Conservation (phyloP, 2,113 vertebrate genomes). For the Stegastes partitus region DNA sequence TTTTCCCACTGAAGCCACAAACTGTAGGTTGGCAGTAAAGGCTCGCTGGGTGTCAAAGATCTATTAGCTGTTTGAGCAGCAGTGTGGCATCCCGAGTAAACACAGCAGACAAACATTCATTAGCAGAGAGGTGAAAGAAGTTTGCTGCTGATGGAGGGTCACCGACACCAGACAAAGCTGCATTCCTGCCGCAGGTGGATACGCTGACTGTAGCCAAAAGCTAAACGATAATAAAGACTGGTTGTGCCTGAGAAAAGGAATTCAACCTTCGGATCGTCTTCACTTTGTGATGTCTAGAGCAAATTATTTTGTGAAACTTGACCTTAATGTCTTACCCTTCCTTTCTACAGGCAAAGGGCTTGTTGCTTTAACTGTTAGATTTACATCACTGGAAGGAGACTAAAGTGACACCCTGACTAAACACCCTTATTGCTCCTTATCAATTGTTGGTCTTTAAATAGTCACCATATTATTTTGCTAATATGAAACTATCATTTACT, state of each 20-base stretch:
- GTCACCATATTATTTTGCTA: background rate
- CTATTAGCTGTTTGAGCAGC: slow-evolving; percentile 54
- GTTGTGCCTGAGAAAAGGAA: slow-evolving; percentile 17
- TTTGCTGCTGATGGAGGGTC: slow-evolving; percentile 19
- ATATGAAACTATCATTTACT: background rate
- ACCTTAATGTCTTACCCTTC: slow-evolving; percentile 3
- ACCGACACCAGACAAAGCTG: slow-evolving; percentile 20
- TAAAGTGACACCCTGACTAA: background rate
- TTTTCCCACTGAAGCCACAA: background rate
- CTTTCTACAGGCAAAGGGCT: background rate
- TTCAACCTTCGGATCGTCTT: slow-evolving; percentile 22
- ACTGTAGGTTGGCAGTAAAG: background rate
- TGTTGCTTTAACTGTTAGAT: background rate
- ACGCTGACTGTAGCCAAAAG: background rate
- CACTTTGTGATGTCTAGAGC: slow-evolving; percentile 16
- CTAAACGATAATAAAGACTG: slow-evolving; percentile 1
- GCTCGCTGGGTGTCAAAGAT: slow-evolving; percentile 33
- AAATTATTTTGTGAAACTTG: slow-evolving; percentile 11
- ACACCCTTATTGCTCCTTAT: background rate
- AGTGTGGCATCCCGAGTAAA: slow-evolving; percentile 54
- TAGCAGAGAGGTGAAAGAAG: slow-evolving; percentile 69
- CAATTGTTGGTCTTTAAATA: background rate
- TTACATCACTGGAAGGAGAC: background rate
- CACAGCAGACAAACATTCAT: slow-evolving; percentile 66
- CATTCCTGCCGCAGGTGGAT: slow-evolving; percentile 48